These are phyloP conservation scores for Molossus molossus DNA, from an alignment of 2,797 vertebrate genomes.

Conservation along the genomic window DNA sequence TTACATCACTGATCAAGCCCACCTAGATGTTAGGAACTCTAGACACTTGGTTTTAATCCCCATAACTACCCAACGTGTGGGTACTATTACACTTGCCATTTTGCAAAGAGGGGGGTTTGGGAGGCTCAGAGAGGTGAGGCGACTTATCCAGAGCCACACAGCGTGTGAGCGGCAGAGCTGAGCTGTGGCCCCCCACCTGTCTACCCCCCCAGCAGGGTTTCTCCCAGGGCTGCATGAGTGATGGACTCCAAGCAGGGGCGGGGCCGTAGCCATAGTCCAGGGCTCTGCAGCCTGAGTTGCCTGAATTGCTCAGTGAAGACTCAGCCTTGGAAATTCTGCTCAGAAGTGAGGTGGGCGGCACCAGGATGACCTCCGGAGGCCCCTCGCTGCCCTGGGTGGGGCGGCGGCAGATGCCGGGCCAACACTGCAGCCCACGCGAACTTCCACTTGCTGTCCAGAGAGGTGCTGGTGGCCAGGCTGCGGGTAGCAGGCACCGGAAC, in stretches of 20 bases:
- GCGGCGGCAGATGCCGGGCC: constrained; percentile 5
- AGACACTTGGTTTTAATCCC: neutral
- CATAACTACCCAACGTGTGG: neutral
- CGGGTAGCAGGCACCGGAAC: neutral
- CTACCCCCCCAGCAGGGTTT: neutral
- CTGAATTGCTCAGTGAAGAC: too few relatives aligned
- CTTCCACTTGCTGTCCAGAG: neutral
- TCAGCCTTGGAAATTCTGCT: neutral
- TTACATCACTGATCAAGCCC: neutral
- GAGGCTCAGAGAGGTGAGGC: constrained; percentile 35
- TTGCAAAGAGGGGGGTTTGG: neutral
- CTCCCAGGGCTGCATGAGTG: neutral
- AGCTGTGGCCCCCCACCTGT: neutral
- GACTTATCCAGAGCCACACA: neutral
- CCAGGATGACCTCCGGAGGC: neutral
- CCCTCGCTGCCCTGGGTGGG: neutral
- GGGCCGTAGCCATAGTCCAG: fast-evolving
- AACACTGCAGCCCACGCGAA: fast-evolving
- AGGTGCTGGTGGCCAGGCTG: neutral
- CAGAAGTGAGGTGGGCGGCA: neutral
- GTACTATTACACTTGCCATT: neutral
- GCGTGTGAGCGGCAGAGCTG: neutral
- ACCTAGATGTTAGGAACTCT: too few relatives aligned
- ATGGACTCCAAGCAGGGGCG: fast-evolving
- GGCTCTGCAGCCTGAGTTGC: neutral